Evolutionary conservation across 2,113 vertebrate genomes (phyloP).

Genomic region (Crocuta crocuta): DNA sequence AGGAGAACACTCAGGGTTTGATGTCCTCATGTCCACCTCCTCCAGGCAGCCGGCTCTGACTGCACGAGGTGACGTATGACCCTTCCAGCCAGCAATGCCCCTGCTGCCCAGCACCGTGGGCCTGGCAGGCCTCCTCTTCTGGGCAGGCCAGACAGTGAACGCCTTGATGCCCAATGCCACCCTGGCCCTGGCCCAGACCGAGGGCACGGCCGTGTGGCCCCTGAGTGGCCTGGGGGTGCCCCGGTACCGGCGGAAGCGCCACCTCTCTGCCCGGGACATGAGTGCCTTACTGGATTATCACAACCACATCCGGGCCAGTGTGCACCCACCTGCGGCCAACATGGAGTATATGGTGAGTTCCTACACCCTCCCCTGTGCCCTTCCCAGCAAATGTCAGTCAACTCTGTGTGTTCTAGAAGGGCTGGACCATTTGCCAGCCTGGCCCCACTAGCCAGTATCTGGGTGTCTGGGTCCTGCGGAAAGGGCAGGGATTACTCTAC

Average conservation of each 20-base stretch:
- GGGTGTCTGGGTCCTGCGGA: not conserved
- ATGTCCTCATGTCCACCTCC: not conserved
- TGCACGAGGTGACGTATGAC: not conserved
- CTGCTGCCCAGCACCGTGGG: conserved; percentile 82
- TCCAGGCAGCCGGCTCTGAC: conserved; percentile 56
- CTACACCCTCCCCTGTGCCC: not conserved
- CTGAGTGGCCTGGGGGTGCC: conserved; percentile 68
- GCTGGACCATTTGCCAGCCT: not conserved
- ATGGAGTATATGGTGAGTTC: conserved; percentile 96
- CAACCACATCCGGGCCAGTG: conserved; percentile 92
- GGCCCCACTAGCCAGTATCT: not conserved
- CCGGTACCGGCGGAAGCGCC: conserved; percentile 82
- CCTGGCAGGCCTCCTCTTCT: conserved; percentile 87
- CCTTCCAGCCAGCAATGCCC: conserved; percentile 82
- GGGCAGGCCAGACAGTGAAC: conserved; percentile 82
- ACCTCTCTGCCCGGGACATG: conserved; percentile 89
- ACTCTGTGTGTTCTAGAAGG: not conserved
- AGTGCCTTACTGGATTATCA: conserved; percentile 91
- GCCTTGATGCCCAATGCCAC: conserved; percentile 83
- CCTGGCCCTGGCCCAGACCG: conserved; percentile 43
- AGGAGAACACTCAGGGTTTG: not conserved
- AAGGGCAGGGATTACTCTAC: not conserved
- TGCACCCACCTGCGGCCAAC: conserved; percentile 91
- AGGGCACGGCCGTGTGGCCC: not conserved
- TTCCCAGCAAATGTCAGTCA: not conserved